phyloP scores from a whole-genome alignment of 1,140 invertebrate genomes.

The Streblospio benedicti region DNA sequence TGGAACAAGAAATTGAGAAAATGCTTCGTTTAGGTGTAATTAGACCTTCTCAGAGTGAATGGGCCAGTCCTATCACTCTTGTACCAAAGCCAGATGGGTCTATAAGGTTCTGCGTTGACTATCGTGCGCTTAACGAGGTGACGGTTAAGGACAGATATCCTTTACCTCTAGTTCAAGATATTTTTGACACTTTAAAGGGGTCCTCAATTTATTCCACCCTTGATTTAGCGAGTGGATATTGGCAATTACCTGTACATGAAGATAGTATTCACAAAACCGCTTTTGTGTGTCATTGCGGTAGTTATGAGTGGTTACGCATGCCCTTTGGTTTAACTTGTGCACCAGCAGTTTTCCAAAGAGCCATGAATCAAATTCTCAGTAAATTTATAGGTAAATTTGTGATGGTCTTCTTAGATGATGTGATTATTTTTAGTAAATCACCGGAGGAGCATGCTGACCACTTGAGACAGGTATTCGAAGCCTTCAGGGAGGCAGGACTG shows the following conservation, averaged over 20 bases:
- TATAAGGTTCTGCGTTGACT: constrained; percentile 28
- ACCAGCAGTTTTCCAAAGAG: constrained; percentile 27
- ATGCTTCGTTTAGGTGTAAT: too few species aligned
- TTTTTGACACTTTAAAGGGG: constrained; percentile 19
- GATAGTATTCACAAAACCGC: constrained; percentile 38
- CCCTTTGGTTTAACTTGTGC: constrained; percentile 32
- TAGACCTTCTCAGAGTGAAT: too few species aligned
- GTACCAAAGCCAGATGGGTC: constrained; percentile 26
- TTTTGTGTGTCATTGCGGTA: constrained; percentile 18
- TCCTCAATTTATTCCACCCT: constrained; percentile 21
- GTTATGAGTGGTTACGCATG: constrained; percentile 22
- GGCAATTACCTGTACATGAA: constrained; percentile 41
- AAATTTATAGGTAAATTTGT: constrained; percentile 18
- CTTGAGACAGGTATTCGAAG: constrained; percentile 9
- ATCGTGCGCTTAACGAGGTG: constrained; percentile 27
- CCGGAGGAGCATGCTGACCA: constrained; percentile 11
- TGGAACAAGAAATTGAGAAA: too few species aligned
- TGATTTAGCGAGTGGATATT: constrained; percentile 31
- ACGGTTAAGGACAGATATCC: constrained; percentile 22
- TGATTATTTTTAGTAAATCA: too few species aligned
- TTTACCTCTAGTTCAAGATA: constrained; percentile 30
- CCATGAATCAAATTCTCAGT: constrained; percentile 26
- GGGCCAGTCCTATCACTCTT: constrained; percentile 30
- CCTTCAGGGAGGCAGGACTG: constrained; percentile 19
- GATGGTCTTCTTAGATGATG: too few species aligned